Base-by-base conservation (phyloP, 2,113 vertebrate species). In the Myotis yumanensis region DNA sequence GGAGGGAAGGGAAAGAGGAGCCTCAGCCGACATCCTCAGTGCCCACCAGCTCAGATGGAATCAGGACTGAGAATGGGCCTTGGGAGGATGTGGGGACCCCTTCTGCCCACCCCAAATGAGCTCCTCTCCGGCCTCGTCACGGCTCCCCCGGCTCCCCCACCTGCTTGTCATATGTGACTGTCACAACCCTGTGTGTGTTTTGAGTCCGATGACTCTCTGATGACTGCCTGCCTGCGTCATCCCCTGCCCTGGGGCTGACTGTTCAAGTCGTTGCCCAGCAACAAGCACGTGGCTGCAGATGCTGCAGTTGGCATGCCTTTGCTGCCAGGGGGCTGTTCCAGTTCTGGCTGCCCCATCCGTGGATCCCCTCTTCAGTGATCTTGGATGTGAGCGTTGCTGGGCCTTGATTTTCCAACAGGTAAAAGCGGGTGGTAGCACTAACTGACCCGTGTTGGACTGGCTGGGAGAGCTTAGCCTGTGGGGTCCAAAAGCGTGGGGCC, bases 311-410 rank as follows among this genome's bases (percentile, higher is more conserved):
- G 43, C 2, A 1, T 1, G 48, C 57, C 30, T 5, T 14, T 5
- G 46, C 22, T 37, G 30, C 54, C 11, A 2, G 28, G 3, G 77
- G 32, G 43, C 68, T 35, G n/a, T 17, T 43, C 15, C 4, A 4
- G 46, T 37, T 48, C 66, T 14, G 1, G 18, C 17, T 25, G 77
- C 23, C 75, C 32, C 12, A 0, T 0, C 0, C 0, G 25, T 0
- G 23, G 40, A 28, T 16, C n/a, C 62, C 76, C 25, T 16, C 46
- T 46, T 2, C 30, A 0, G n/a, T 0, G 2, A 20, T 5, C 2
- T 17, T 1, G 2, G 11, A 25, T 0, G 0, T 1, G 43, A 59
- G 30, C 54, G 18, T 35, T 6, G 40, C 23, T 12, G 75, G 76
- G 28, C 59, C 18, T 72, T 0, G 0, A 15, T 66, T 32, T 86